A percentile compares a stretch with the other conserved stretches of the same genome.
phyloP scores from a whole-genome alignment of 1,140 invertebrate genomes.

The Aricia agestis region DNA sequence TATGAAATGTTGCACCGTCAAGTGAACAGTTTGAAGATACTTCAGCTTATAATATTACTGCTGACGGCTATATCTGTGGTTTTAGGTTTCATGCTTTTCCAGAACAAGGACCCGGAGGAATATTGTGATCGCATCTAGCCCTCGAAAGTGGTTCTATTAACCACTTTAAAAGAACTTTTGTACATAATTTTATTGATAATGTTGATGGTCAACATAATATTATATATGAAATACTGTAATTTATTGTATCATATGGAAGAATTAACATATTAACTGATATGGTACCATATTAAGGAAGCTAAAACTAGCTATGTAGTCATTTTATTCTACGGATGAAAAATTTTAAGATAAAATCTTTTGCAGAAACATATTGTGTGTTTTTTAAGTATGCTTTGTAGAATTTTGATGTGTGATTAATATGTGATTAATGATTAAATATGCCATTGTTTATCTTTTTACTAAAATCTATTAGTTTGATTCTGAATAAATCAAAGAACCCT shows the following conservation, averaged over 20 bases:
- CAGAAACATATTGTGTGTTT: too few relatives aligned
- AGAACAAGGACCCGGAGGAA: conserved; percentile 37
- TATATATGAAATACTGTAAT: conserved; percentile 45
- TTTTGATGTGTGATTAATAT: too few relatives aligned
- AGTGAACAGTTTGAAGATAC: conserved; percentile 46
- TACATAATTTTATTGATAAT: conserved; percentile 33
- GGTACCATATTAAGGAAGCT: background rate
- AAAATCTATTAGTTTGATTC: too few relatives aligned
- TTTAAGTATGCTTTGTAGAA: too few relatives aligned
- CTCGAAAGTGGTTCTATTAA: conserved; percentile 45
- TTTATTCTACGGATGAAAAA: background rate
- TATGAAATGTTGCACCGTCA: conserved; percentile 49
- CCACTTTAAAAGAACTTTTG: conserved; percentile 38
- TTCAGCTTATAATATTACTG: conserved; percentile 49
- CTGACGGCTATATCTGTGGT: conserved; percentile 44
- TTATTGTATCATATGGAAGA: conserved; percentile 32
- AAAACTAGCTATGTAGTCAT: background rate
- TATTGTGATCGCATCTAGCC: conserved; percentile 61
- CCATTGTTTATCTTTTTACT: too few relatives aligned
- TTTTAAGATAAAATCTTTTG: too few relatives aligned
- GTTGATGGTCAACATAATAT: conserved; percentile 36
- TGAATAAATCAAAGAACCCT: too few relatives aligned
- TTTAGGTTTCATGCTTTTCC: conserved; percentile 51
- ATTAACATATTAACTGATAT: conserved; percentile 23
- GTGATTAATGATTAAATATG: too few relatives aligned